Conservation (phyloP, 1,140 invertebrate genomes). For the Phocides pigmalion region DNA sequence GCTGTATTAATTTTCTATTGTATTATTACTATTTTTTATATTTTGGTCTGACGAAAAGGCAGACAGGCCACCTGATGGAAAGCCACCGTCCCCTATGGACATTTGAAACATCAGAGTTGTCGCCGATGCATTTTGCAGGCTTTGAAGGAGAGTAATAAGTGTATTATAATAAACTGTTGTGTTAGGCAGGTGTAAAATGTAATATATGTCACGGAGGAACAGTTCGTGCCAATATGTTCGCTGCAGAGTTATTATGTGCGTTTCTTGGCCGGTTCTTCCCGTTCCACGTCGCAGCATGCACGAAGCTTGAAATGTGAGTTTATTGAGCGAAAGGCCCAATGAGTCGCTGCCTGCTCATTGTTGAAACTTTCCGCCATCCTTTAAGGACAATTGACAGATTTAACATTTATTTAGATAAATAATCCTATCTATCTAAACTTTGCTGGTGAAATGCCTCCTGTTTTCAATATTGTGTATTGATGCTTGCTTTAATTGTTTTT, state of each 20-base stretch:
- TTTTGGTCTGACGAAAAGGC: too few species aligned
- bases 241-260: conserved; percentile 41
- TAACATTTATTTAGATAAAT: conserved; percentile 15
- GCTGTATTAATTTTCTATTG: too few species aligned
- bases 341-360: conserved; percentile 26
- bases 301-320: conserved; percentile 37
- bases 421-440: not conserved
- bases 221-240: conserved; percentile 48
- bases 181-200: conserved; percentile 22
- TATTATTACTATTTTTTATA: too few species aligned
- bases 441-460: too few species aligned
- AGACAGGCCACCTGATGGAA: too few species aligned
- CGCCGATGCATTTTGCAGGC: too few species aligned
- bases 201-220: conserved; percentile 26
- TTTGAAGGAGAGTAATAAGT: too few species aligned
- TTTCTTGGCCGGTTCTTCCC: conserved; percentile 21
- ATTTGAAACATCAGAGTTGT: too few species aligned
- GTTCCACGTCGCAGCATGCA: conserved; percentile 21
- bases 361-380: conserved; percentile 16
- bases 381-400: conserved; percentile 24
- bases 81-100: too few species aligned
- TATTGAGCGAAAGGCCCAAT: conserved; percentile 51
- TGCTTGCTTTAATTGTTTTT: too few species aligned
- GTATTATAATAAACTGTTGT: too few species aligned
- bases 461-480: too few species aligned